Evolutionary conservation across 1,140 invertebrate species (phyloP), one percentile per base, ranked within the genome.

Genomic region (Pogonomyrmex barbatus): DNA sequence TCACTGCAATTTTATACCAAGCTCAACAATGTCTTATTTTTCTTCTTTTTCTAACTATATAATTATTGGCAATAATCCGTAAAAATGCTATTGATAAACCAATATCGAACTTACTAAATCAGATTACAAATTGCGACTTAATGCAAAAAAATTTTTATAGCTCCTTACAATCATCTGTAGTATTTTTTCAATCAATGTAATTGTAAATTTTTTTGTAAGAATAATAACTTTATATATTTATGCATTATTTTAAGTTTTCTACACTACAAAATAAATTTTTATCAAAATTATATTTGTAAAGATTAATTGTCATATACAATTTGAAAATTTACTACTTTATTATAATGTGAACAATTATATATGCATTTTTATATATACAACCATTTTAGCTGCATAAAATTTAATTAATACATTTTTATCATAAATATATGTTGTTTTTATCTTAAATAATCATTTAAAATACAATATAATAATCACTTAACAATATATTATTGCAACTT

Each of bases 1-100:
- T 88, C 86, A 71, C 82, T 86, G 70, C 62, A 10, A 6, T n/a
- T 77, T n/a, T 60, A 30, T 75, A 54, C 42, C 14, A 50, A 68
- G 42, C 77, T 77, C 42, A 52, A 85, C 62, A 84, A 54, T 76
- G 68, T 12, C 83, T 84, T 77, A 8, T 17, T 45, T 24, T 78
- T 9, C 2, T 8, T n/a, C 14, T 79, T 42, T 65, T 17, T 42
- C 33, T 52, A 52, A 30, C n/a, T 73, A 65, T 39, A 39, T 54
- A 30, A 63, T 77, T 30, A 67, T 54, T n/a, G 12, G 42, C 2
- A 2, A 67, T 47, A 85, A 77, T n/a, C 33, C 33, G 30, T 17
- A 50, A 5, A 68, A 68, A 50, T 50, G 10, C 30, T 50, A 68
- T 68, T 68, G 10, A 50, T 5, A 47, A 30, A 47, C 33, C 24